Percentiles rank a stretch among this genome's conserved stretches.
phyloP scores from a whole-genome alignment of 2,113 vertebrate species.

The Sylvilagus bachmani region DNA sequence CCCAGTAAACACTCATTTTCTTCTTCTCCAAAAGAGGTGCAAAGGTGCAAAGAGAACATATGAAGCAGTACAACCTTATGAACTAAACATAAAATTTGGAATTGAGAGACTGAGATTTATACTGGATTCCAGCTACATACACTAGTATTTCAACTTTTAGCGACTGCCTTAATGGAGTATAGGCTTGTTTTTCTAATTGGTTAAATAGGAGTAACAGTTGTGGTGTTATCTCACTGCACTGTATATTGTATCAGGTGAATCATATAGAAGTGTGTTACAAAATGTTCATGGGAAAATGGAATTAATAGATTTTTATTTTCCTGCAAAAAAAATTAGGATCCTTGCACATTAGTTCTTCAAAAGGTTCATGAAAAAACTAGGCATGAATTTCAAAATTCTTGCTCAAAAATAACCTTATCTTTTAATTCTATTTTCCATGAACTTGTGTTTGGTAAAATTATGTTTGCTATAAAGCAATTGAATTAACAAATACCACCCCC shows the following conservation, averaged over 20 bases:
- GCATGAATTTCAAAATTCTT: no score
- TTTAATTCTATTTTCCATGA: no score
- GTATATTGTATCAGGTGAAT: neutral
- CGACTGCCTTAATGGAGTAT: no score
- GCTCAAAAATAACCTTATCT: no score
- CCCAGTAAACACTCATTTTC: neutral
- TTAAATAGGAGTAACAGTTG: neutral
- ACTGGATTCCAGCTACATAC: neutral
- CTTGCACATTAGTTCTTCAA: no score
- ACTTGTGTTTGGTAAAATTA: neutral
- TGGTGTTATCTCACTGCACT: neutral
- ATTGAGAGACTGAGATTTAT: neutral
- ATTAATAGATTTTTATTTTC: no score
- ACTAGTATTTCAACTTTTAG: neutral
- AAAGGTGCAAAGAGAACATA: neutral
- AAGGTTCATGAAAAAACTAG: no score
- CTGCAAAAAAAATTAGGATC: no score
- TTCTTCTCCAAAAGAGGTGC: neutral
- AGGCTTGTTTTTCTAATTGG: neutral
- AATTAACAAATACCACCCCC: neutral
- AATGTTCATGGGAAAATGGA: no score
- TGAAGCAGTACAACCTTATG: neutral
- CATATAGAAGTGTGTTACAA: no score
- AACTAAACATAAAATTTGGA: neutral
- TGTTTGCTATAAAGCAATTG: neutral